These are phyloP conservation scores for Heliothis peltigera DNA, from an alignment of 2,888 invertebrate genomes.

Conservation along the genomic window DNA sequence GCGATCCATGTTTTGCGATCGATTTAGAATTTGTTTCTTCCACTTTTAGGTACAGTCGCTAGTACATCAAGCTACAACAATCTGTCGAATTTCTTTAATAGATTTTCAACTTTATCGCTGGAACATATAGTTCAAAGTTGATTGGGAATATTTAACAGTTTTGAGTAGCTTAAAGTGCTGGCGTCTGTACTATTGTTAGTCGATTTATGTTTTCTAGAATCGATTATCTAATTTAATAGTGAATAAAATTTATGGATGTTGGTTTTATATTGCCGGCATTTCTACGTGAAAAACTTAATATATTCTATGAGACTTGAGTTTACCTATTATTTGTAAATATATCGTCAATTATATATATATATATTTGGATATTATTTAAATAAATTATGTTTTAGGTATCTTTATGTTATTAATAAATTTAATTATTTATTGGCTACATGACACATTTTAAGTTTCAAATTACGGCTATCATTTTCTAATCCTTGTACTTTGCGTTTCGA, in stretches of 20 bases:
- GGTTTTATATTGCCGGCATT: background rate
- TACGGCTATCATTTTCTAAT: background rate
- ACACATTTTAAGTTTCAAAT: slow-evolving; percentile 8
- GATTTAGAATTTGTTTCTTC: slow-evolving; percentile 36
- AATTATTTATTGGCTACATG: background rate
- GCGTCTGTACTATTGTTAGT: slow-evolving; percentile 47
- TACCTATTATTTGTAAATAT: background rate
- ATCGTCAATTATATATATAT: background rate
- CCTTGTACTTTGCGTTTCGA: too few relatives aligned
- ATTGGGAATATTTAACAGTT: too few relatives aligned
- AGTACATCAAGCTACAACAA: too few relatives aligned
- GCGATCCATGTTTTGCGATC: slow-evolving; percentile 27
- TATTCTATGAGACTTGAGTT: background rate
- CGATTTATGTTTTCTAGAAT: slow-evolving; percentile 28
- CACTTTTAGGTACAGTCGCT: slow-evolving; percentile 31
- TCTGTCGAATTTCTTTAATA: too few relatives aligned
- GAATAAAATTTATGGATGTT: background rate
- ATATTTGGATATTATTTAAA: slow-evolving; percentile 2
- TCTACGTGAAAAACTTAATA: background rate
- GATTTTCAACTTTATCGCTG: too few relatives aligned
- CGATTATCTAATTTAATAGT: background rate
- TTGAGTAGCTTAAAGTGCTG: too few relatives aligned
- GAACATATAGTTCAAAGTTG: too few relatives aligned
- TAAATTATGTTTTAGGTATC: background rate
- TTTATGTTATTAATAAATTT: background rate